phyloP scores from a whole-genome alignment of 2,888 invertebrate species.

The Anarsia innoxiella region DNA sequence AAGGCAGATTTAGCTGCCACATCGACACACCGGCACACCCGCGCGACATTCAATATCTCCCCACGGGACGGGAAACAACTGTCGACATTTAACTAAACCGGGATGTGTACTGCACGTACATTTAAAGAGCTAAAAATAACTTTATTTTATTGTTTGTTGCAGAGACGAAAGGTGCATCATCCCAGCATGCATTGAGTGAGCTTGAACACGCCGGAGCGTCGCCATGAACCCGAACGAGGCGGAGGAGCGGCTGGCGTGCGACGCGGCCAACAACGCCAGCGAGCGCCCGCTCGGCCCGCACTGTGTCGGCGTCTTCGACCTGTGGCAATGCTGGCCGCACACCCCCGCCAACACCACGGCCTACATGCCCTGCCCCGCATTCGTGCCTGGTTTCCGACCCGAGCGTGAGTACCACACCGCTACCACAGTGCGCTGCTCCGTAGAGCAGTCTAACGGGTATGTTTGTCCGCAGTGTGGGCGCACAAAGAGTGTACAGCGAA shows the following conservation, averaged over 20 bases:
- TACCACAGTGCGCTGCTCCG: background rate
- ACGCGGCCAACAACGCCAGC: conserved; percentile 35
- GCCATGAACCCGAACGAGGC: conserved; percentile 35
- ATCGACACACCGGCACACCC: too few species aligned
- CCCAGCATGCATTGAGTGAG: background rate
- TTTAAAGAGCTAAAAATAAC: background rate
- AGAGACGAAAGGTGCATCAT: background rate
- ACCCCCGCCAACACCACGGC: conserved; percentile 80
- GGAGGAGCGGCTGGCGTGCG: conserved; percentile 42
- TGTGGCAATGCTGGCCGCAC: conserved; percentile 87
- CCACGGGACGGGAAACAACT: conserved; percentile 2
- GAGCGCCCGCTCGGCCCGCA: conserved; percentile 34
- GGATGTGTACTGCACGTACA: background rate
- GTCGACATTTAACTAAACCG: background rate
- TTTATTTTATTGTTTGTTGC: background rate
- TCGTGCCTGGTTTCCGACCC: conserved; percentile 84
- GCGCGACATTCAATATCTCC: background rate
- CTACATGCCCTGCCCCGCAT: conserved; percentile 81
- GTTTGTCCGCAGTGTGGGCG: conserved; percentile 78
- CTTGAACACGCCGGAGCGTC: background rate
- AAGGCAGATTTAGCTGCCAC: background rate
- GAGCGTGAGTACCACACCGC: conserved; percentile 73
- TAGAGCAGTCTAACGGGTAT: background rate
- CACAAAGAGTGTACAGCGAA: conserved; percentile 87
- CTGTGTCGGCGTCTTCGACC: conserved; percentile 86